phyloP scores from a whole-genome alignment of 2,888 invertebrate species.

The Dynastes grantii region DNA sequence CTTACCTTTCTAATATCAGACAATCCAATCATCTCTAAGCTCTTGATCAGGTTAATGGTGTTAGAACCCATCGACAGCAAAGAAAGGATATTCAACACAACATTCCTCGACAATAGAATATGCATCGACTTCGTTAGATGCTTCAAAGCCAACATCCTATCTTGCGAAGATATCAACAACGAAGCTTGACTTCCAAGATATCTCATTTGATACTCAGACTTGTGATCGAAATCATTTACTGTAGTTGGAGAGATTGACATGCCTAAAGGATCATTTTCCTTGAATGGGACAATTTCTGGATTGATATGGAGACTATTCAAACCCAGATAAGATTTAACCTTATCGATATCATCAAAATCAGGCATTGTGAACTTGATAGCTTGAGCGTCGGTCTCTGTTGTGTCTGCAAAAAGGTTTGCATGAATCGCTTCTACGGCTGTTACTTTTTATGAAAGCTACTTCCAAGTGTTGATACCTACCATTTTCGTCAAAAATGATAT shows the following conservation, averaged over 20 bases:
- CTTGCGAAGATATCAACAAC: conserved; percentile 69
- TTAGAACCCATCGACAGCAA: conserved; percentile 66
- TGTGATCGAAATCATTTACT: conserved; percentile 61
- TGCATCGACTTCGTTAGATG: conserved; percentile 72
- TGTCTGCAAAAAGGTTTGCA: conserved; percentile 58
- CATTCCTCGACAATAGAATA: conserved; percentile 73
- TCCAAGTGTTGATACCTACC: conserved; percentile 54
- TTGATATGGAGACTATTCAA: conserved; percentile 67
- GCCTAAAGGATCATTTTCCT: conserved; percentile 74
- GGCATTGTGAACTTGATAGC: conserved; percentile 62
- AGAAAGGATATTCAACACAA: conserved; percentile 74
- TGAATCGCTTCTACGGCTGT: too few species aligned
- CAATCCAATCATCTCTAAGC: conserved; percentile 69
- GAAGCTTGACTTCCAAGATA: conserved; percentile 73
- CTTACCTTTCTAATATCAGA: conserved; percentile 74
- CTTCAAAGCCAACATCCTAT: conserved; percentile 72
- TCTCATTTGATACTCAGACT: conserved; percentile 62
- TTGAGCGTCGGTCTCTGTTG: conserved; percentile 65
- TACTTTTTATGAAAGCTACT: too few species aligned
- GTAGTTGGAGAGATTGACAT: conserved; percentile 69
- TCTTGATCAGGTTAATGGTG: conserved; percentile 64
- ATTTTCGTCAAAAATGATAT: conserved; percentile 68
- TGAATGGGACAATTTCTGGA: conserved; percentile 68
- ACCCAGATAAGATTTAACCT: conserved; percentile 65
- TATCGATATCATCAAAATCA: conserved; percentile 63